phyloP scores from a whole-genome alignment of 2,113 vertebrate genomes.

The Struthidea cinerea region DNA sequence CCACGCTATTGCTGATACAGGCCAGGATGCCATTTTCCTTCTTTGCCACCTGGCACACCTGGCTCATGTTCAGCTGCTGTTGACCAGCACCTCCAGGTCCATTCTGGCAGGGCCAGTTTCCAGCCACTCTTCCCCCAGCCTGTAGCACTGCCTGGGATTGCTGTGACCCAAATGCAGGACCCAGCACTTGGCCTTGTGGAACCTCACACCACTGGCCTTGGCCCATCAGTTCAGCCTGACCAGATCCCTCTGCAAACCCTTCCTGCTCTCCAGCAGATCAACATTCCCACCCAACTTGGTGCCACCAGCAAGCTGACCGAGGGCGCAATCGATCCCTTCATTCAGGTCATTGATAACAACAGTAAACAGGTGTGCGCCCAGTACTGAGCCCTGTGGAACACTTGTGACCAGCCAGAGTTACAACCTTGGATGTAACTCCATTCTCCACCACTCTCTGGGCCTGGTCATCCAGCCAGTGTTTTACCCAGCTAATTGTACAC shows the following conservation, averaged over 20 bases:
- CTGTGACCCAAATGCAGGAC: not conserved
- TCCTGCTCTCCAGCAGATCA: not conserved
- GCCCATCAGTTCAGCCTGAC: not conserved
- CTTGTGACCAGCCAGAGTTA: not conserved
- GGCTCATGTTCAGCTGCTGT: not conserved
- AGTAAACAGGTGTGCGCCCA: not conserved
- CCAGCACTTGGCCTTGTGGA: not conserved
- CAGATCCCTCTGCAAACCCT: not conserved
- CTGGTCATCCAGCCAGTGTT: not conserved
- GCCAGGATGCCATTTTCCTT: not conserved
- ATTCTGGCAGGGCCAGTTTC: accelerated
- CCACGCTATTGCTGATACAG: accelerated
- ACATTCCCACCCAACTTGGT: not conserved
- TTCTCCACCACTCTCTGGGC: not conserved
- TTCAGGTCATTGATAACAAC: not conserved
- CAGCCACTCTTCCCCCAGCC: not conserved
- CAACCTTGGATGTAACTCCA: not conserved
- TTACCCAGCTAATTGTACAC: not conserved
- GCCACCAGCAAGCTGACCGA: not conserved
- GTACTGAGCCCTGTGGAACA: not conserved
- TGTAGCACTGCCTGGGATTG: not conserved
- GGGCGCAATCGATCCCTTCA: accelerated
- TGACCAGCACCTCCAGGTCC: not conserved
- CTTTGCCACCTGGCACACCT: not conserved
- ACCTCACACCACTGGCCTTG: accelerated